Percentiles rank a stretch among this genome's conserved stretches.
These are phyloP conservation scores for Pelmatolapia mariae DNA, from an alignment of 2,113 vertebrate species.

Conservation along the genomic window DNA sequence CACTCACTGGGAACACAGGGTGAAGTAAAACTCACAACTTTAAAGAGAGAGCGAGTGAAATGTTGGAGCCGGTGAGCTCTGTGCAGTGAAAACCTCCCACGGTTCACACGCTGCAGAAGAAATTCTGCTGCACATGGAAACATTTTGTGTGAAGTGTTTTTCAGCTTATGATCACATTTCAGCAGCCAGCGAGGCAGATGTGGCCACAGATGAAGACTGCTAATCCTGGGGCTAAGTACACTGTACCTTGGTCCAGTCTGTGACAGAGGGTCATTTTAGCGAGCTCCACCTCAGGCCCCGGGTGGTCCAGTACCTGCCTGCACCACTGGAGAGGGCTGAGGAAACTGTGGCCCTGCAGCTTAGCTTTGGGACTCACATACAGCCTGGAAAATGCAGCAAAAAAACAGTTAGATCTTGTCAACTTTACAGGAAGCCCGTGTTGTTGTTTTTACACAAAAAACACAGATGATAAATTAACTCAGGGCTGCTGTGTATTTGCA, in stretches of 20 bases:
- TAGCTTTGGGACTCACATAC: conserved; percentile 82
- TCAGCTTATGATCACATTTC: conserved; percentile 29
- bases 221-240: background rate
- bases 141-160: background rate
- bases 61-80: background rate
- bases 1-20: background rate
- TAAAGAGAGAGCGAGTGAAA: background rate
- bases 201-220: background rate
- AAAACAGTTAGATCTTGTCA: background rate
- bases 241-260: conserved; percentile 93
- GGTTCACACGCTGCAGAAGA: background rate
- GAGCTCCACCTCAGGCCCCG: conserved; percentile 87
- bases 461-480: background rate
- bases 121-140: background rate
- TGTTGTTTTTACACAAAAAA: background rate
- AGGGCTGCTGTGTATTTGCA: background rate
- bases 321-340: conserved; percentile 91
- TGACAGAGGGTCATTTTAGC: conserved; percentile 90
- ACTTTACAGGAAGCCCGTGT: background rate
- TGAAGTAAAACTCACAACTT: background rate
- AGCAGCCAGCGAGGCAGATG: conserved; percentile 3
- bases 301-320: conserved; percentile 90
- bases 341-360: conserved; percentile 64
- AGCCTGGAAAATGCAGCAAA: conserved; percentile 74
- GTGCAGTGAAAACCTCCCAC: background rate